Percentiles rank a stretch among this genome's conserved stretches.
phyloP scores from a whole-genome alignment of 2,113 vertebrate genomes.

The Mus pahari region DNA sequence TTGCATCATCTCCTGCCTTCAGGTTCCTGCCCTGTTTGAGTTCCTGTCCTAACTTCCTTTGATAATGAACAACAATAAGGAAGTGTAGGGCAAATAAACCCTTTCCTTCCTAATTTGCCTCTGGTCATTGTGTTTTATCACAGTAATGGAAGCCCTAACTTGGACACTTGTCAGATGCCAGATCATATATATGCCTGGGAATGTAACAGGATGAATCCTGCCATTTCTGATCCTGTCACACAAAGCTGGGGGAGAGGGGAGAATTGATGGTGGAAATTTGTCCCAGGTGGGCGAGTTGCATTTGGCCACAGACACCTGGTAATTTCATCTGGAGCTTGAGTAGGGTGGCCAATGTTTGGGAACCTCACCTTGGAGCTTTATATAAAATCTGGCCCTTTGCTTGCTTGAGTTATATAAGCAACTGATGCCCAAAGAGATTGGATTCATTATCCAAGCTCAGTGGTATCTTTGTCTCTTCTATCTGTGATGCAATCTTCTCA shows the following conservation, averaged over 20 bases:
- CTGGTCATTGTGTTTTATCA: background rate
- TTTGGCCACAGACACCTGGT: fast-evolving
- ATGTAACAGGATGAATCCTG: no score
- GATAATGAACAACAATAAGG: background rate
- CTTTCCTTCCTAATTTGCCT: background rate
- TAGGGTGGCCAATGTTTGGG: fast-evolving
- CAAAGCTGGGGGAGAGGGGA: no score
- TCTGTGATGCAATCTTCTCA: background rate
- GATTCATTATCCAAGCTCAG: no score
- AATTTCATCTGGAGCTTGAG: fast-evolving
- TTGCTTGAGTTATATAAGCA: background rate
- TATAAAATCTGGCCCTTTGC: background rate
- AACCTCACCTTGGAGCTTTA: background rate
- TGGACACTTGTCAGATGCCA: fast-evolving
- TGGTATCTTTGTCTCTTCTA: background rate
- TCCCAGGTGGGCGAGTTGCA: fast-evolving
- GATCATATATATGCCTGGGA: background rate
- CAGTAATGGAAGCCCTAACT: background rate
- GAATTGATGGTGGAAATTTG: background rate
- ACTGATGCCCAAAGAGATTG: background rate
- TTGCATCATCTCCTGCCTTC: background rate
- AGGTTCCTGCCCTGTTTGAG: background rate
- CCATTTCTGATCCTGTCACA: background rate
- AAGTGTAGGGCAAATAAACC: no score
- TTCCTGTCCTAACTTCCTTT: background rate